Conservation (phyloP, 2,113 vertebrate species). For the Sterrhoptilus dennistouni region DNA sequence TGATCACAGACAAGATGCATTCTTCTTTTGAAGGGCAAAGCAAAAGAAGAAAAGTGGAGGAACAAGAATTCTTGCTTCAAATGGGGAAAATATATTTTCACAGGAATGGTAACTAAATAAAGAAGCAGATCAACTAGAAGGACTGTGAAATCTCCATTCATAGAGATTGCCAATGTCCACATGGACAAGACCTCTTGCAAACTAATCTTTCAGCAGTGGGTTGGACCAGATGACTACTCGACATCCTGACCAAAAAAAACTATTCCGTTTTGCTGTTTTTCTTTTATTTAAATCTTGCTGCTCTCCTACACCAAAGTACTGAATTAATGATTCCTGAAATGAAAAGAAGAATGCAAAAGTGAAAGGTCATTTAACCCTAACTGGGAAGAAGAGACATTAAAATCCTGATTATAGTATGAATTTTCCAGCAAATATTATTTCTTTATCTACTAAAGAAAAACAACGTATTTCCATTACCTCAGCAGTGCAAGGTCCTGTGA, state of each 20-base stretch:
- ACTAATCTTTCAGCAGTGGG: neutral
- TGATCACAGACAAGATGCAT: neutral
- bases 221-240: neutral
- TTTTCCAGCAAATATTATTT: neutral
- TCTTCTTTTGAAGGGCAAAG: neutral
- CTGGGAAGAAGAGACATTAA: neutral
- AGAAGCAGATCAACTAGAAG: neutral
- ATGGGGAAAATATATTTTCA: neutral
- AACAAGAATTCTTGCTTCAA: neutral
- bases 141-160: neutral
- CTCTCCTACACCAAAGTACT: neutral
- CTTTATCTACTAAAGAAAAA: neutral
- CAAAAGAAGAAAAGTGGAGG: neutral
- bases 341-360: neutral
- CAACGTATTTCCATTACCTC: neutral
- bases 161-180: neutral
- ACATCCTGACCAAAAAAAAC: neutral
- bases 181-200: neutral
- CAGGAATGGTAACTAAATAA: neutral
- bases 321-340: neutral
- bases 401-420: neutral
- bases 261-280: neutral
- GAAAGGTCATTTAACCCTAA: neutral
- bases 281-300: neutral
- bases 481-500: neutral